Percentiles rank a stretch among this genome's conserved stretches.
phyloP scores from a whole-genome alignment of 2,113 vertebrate genomes.

The Macaca mulatta region DNA sequence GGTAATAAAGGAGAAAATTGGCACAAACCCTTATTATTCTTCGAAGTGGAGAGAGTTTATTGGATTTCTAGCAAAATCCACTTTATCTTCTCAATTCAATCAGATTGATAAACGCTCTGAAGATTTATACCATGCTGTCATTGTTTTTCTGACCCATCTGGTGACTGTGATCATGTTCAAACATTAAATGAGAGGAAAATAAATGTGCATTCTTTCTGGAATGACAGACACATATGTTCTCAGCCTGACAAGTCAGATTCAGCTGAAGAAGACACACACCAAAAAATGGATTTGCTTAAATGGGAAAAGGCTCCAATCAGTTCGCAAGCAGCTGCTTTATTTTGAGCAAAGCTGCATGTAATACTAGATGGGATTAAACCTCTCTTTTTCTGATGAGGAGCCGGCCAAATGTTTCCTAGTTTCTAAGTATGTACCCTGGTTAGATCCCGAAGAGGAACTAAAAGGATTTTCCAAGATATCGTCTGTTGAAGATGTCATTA shows the following conservation, averaged over 20 bases:
- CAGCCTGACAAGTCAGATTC: constrained; percentile 39
- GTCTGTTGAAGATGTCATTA: constrained; percentile 11
- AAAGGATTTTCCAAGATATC: constrained; percentile 61
- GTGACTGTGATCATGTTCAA: constrained; percentile 63
- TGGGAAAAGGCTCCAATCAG: neutral
- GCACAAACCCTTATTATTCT: constrained; percentile 47
- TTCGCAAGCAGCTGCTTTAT: constrained; percentile 69
- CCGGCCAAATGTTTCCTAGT: constrained; percentile 68
- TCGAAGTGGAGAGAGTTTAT: constrained; percentile 68
- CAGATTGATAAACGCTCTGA: constrained; percentile 72
- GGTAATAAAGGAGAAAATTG: constrained; percentile 58
- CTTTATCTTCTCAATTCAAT: constrained; percentile 70
- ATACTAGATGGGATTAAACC: constrained; percentile 63
- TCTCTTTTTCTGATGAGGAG: constrained; percentile 64
- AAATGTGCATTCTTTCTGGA: constrained; percentile 69
- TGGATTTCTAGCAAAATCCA: constrained; percentile 75
- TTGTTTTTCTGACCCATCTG: constrained; percentile 72
- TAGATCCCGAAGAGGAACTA: constrained; percentile 56
- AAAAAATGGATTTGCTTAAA: constrained; percentile 30
- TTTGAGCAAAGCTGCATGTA: constrained; percentile 69
- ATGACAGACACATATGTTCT: constrained; percentile 62
- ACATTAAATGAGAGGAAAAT: constrained; percentile 73
- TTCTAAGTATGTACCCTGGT: constrained; percentile 70
- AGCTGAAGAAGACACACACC: constrained; percentile 36
- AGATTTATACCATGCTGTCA: constrained; percentile 69